Evolutionary conservation across 53 echinoderm and acorn worm species (phyloP), one percentile per base, ranked within the genome.

Genomic region (Mesocentrotus franciscanus): DNA sequence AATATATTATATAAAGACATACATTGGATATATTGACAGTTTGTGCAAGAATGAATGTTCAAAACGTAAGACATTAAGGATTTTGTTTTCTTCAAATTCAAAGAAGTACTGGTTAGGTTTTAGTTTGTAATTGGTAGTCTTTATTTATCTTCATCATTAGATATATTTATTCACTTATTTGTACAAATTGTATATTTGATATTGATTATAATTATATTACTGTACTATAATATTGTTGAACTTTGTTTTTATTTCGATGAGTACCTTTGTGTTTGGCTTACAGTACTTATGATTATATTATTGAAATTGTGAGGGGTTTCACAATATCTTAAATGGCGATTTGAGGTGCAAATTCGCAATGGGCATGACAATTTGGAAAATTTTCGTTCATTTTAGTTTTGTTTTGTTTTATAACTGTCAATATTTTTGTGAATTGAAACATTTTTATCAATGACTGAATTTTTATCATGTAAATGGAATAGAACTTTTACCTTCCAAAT

Each of bases 101-200:
- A 18, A 58, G 58, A 87, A 57, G 60, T 91, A 91, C 33, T 90
- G 66, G 91, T 91, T 13, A 75, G 66, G 1, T 26, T 29, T 22
- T 85, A 58, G 10, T 27, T 27, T 9, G 58, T 87, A 87, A 87
- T 87, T 87, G 58, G n/a, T 87, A 87, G 87, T 27, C 9, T 84
- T 84, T 84, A 84, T 87, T 56, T 87, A 87, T 13, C 87, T 87
- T 87, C 1, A 87, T 87, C 14, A 87, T 17, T 87, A 87, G 57
- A 72, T 74, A 92, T 92, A 93, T 93, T 81, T 93, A 93, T 93
- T 93, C 61, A 79, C 66, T 57, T 15, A 33, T 93, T 8, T 93
- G 93, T 93, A 93, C 22, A 93, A 60, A 93, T 66, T 93, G 93
- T 93, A 93, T 60, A 93, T 93, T 93, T 78, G 16, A 93, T 93